phyloP scores from a whole-genome alignment of 1,140 invertebrate species.

The Drosophila ambigua region DNA sequence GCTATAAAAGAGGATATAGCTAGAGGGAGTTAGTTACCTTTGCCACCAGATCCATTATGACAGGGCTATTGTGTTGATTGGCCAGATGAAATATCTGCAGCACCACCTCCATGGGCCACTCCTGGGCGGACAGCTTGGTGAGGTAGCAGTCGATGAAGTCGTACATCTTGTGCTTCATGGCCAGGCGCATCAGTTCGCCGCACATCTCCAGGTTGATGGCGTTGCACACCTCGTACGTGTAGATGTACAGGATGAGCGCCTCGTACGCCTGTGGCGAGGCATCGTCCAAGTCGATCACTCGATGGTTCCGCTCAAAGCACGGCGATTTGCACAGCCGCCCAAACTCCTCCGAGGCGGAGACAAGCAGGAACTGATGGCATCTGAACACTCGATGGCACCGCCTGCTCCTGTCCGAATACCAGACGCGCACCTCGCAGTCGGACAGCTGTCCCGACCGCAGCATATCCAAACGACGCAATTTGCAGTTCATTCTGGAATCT shows the following conservation, averaged over 20 bases:
- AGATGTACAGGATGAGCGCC: constrained; percentile 54
- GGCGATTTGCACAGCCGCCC: constrained; percentile 31
- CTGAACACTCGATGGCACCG: constrained; percentile 35
- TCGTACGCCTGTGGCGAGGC: constrained; percentile 59
- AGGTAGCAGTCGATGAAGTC: constrained; percentile 54
- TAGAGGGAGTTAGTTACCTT: constrained; percentile 6
- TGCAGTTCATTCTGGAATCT: constrained; percentile 52
- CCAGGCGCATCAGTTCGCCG: constrained; percentile 36
- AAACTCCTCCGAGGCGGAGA: constrained; percentile 57
- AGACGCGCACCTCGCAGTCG: constrained; percentile 60
- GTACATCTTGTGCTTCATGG: constrained; percentile 39
- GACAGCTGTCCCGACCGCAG: constrained; percentile 44
- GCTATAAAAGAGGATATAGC: too few species aligned
- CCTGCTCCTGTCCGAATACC: constrained; percentile 11
- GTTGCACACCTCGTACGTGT: constrained; percentile 62
- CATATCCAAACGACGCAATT: constrained; percentile 58
- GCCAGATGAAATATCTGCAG: constrained; percentile 53
- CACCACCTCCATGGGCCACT: constrained; percentile 47
- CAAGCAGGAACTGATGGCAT: constrained; percentile 52
- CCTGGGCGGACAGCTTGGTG: constrained; percentile 30
- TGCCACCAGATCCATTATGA: constrained; percentile 42
- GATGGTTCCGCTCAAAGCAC: constrained; percentile 26
- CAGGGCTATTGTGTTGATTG: constrained; percentile 20
- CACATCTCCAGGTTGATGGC: constrained; percentile 46
- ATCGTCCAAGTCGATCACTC: constrained; percentile 42